Evolutionary conservation across 2,797 vertebrate genomes (phyloP).

Genomic region (Neosilurus hyrtlii): DNA sequence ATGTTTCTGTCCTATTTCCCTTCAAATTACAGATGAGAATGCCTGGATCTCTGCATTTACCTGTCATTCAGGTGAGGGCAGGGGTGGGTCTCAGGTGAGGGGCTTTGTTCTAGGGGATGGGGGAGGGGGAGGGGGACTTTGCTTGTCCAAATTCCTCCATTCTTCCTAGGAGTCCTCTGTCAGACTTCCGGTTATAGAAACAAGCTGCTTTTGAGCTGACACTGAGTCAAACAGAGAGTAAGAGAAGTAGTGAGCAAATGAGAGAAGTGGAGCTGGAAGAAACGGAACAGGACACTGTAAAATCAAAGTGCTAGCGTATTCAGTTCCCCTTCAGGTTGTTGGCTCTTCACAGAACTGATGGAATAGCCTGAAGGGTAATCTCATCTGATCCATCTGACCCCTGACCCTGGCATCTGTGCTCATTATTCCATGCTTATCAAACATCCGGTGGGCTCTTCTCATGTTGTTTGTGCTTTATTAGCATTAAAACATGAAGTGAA

Average conservation of each 20-base stretch:
- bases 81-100: background rate
- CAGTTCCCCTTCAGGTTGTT: constrained; percentile 57
- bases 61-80: background rate
- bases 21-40: background rate
- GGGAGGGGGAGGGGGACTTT: constrained; percentile 46
- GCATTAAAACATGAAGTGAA: constrained; percentile 48
- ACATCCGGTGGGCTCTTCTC: constrained; percentile 58
- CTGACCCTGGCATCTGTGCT: constrained; percentile 81
- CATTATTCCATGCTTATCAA: constrained; percentile 81
- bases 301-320: constrained; percentile 59
- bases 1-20: constrained; percentile 15
- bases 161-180: constrained; percentile 64
- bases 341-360: constrained; percentile 57
- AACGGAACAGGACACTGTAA: constrained; percentile 55
- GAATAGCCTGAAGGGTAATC: constrained; percentile 68
- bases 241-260: constrained; percentile 39
- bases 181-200: constrained; percentile 79
- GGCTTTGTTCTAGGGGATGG: background rate
- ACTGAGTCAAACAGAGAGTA: constrained; percentile 59
- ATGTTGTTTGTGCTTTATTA: constrained; percentile 52
- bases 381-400: constrained; percentile 73
- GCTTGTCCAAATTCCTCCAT: constrained; percentile 74
- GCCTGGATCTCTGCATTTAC: background rate
- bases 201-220: constrained; percentile 81
- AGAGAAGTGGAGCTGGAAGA: constrained; percentile 49